Evolutionary conservation across 2,888 invertebrate genomes (phyloP).

Genomic region (Philhelius pedissequus): DNA sequence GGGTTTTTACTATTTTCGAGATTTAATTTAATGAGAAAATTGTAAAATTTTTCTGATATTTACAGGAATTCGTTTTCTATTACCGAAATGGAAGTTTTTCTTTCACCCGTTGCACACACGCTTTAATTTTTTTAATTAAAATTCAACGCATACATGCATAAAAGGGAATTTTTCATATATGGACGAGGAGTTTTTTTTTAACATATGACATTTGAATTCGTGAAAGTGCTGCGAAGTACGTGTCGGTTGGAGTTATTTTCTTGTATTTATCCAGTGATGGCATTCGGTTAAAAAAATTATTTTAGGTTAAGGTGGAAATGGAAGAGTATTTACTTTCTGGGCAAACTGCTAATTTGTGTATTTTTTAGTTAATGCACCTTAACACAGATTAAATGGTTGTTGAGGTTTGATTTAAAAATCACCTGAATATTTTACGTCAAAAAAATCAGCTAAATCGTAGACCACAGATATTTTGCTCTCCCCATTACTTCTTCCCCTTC

Average conservation of each 20-base stretch:
- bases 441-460: no score
- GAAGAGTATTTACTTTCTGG: not conserved
- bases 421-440: no score
- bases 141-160: slow-evolving; percentile 45
- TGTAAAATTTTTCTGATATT: slow-evolving; percentile 25
- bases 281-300: not conserved
- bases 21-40: not conserved
- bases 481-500: no score
- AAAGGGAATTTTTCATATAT: slow-evolving; percentile 51
- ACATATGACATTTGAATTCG: slow-evolving; percentile 39
- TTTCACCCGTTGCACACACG: slow-evolving; percentile 53
- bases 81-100: slow-evolving; percentile 48
- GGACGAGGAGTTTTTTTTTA: slow-evolving; percentile 47
- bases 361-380: no score
- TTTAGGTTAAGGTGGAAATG: slow-evolving; percentile 33
- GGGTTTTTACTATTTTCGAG: not conserved
- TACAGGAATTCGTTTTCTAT: slow-evolving; percentile 31
- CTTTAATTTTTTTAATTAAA: slow-evolving; percentile 43
- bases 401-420: no score
- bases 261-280: slow-evolving; percentile 20
- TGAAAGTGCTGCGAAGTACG: slow-evolving; percentile 47
- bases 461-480: no score
- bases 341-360: no score
- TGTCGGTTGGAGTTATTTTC: not conserved
- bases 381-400: no score